These are phyloP conservation scores for Zosterops lateralis DNA, from an alignment of 2,113 vertebrate genomes.

Conservation along the genomic window DNA sequence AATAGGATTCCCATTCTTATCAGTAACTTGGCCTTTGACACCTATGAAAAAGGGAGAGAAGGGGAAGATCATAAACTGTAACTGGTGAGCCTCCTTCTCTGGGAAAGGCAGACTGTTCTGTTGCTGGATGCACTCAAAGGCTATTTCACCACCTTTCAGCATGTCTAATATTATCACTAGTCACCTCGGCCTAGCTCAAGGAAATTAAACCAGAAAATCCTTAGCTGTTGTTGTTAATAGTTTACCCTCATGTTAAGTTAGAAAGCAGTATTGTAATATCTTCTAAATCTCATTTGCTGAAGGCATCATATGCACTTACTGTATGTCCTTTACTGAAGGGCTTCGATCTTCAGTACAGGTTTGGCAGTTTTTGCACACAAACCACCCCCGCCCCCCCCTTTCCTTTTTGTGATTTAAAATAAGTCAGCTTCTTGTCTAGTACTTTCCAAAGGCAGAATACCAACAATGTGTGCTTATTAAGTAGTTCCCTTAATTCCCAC, in stretches of 20 bases:
- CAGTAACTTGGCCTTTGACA: constrained; percentile 89
- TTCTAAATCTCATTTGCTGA: not conserved
- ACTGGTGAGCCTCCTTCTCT: not conserved
- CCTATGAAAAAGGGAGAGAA: constrained; percentile 68
- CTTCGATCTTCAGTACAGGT: not conserved
- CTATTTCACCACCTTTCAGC: not conserved
- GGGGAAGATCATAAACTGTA: not conserved
- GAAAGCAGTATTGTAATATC: not conserved
- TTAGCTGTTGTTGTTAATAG: not conserved
- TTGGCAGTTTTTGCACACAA: not conserved
- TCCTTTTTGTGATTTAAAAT: not conserved
- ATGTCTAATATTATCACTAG: not conserved
- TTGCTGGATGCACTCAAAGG: not conserved
- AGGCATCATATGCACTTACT: not conserved
- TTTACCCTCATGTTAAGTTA: not conserved
- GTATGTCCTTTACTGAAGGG: not conserved
- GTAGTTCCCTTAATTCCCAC: not conserved
- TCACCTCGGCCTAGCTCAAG: not conserved
- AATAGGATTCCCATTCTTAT: constrained; percentile 73
- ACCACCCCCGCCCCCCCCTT: accelerated
- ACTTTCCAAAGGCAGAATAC: not conserved
- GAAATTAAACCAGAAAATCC: not conserved
- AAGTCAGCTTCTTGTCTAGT: not conserved
- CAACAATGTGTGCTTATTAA: not conserved
- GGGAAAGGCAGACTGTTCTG: not conserved